Evolutionary conservation across 2,113 vertebrate species (phyloP).

Genomic region (Thalassarche chlororhynchos): DNA sequence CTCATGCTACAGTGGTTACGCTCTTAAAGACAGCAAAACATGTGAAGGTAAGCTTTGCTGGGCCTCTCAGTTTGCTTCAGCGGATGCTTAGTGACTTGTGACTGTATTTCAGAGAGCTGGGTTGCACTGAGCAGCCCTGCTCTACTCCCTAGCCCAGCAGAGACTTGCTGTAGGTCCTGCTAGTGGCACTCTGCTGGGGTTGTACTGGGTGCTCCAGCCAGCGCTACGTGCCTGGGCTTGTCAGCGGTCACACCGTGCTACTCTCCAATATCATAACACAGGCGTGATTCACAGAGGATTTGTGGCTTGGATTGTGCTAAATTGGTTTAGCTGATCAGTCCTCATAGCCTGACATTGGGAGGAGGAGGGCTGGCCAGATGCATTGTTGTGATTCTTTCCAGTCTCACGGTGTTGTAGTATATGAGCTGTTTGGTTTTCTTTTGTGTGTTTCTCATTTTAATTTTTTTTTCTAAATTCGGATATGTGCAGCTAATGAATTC

Average conservation of each 20-base stretch:
- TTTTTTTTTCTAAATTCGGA: not conserved
- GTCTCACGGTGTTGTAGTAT: not conserved
- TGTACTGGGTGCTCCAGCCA: not conserved
- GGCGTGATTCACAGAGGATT: constrained; percentile 28
- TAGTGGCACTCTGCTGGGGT: not conserved
- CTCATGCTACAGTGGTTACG: constrained; percentile 85
- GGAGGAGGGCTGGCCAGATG: not conserved
- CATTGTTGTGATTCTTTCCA: not conserved
- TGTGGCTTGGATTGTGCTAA: constrained; percentile 25
- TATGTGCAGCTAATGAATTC: not conserved
- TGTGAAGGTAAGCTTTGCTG: constrained; percentile 83
- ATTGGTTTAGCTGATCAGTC: not conserved
- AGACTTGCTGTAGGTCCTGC: not conserved
- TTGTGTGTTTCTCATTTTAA: not conserved
- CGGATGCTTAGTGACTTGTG: not conserved
- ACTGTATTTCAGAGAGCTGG: not conserved
- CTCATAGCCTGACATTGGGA: not conserved
- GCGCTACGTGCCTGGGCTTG: constrained; percentile 39
- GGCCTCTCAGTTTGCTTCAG: not conserved
- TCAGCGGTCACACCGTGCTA: not conserved
- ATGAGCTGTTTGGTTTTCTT: not conserved
- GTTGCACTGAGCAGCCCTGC: not conserved
- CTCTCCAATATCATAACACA: not conserved
- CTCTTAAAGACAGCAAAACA: constrained; percentile 72
- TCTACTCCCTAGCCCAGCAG: not conserved